Evolutionary conservation across 2,113 vertebrate species (phyloP), one percentile per base, ranked within the genome.

Genomic region (Hyperopisus bebe): DNA sequence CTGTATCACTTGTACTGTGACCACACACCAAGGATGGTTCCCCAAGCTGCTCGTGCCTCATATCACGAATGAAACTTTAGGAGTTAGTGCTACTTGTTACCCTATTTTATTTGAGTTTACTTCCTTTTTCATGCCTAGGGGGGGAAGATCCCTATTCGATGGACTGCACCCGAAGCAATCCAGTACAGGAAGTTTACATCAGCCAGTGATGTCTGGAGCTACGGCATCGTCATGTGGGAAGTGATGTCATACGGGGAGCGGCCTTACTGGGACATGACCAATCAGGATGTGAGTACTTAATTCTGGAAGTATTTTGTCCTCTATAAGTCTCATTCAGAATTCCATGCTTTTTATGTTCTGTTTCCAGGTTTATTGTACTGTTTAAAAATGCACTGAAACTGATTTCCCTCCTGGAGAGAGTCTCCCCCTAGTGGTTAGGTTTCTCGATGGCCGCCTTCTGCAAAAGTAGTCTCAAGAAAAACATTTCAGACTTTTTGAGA

Each of bases 181-280:
- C 96, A 97, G 91, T 97, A 97, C 95, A 95, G 96, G 92, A 96
- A 97, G 94, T 97, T 97, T 93, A 97, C 96, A 87, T 96, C 95
- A 0, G 96, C 96, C 24, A 97, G 96, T 42, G 96, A 97, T 47
- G 96, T 96, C 90, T 97, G 96, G 96, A 97, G 96, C 94, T 97
- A 97, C 4, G 96, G 96, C 62, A 97, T 97, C 51, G 96, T 97
- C 93, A 97, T 96, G 96, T 97, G 96, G 96, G 96, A 97, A 92
- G 96, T 97, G 91, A 97, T 96, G 96, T 97, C 96, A 10, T 97
- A 97, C 13, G 96, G 96, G 89, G 96, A 97, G 92, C 94, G 96
- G 91, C 96, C 96, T 82, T 97, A 97, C 91, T 97, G 96, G 96
- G 96, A 97, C 94, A 97, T 97, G 96, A 97, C 96, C 92, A 97